These are phyloP conservation scores for Philhelius pedissequus DNA, from an alignment of 2,888 invertebrate genomes.

Conservation along the genomic window DNA sequence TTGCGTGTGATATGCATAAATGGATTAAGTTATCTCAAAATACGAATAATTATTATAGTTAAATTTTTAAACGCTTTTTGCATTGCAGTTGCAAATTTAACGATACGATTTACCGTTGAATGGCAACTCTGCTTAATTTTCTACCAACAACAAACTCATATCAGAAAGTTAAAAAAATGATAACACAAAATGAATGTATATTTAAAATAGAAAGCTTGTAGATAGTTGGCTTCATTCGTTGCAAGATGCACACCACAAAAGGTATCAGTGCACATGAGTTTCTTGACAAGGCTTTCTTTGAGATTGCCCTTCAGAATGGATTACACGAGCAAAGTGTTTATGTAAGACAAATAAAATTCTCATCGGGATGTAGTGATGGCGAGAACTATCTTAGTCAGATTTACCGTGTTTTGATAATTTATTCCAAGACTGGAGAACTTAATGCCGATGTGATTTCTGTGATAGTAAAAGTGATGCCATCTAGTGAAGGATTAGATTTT, in stretches of 20 bases:
- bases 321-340: slow-evolving; percentile 63
- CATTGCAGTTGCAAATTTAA: too few species aligned
- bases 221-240: background rate
- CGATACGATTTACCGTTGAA: too few species aligned
- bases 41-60: too few species aligned
- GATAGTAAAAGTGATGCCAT: slow-evolving; percentile 73
- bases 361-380: slow-evolving; percentile 73
- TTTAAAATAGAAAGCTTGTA: background rate
- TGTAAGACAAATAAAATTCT: slow-evolving; percentile 44
- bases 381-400: slow-evolving; percentile 77
- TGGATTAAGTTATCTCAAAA: too few species aligned
- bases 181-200: background rate
- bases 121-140: background rate
- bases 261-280: slow-evolving; percentile 67
- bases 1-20: too few species aligned
- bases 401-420: slow-evolving; percentile 72
- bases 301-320: slow-evolving; percentile 73
- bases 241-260: slow-evolving; percentile 17
- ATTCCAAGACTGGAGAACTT: background rate
- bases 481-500: slow-evolving; percentile 69
- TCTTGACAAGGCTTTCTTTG: slow-evolving; percentile 72
- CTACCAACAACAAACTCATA: background rate
- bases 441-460: slow-evolving; percentile 30
- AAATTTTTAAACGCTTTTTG: too few species aligned
- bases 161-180: background rate